Evolutionary conservation across 2,888 invertebrate species (phyloP).

Genomic region (Tolmerus cingulatus): DNA sequence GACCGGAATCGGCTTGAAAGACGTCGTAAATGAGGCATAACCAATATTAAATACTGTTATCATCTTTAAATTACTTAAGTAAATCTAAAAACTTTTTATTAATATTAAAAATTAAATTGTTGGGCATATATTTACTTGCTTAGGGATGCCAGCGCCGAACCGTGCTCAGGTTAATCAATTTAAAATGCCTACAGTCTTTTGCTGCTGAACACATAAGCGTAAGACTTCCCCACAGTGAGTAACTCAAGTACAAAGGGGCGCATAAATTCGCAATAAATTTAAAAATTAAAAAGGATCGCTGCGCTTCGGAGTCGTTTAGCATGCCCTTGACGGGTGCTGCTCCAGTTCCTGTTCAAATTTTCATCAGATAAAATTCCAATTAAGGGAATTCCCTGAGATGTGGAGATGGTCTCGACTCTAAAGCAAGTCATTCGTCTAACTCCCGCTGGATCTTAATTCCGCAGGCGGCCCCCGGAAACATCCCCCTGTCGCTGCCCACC

Average conservation of each 20-base stretch:
- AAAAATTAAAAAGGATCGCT: slow-evolving; percentile 34
- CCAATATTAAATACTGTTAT: too few relatives aligned
- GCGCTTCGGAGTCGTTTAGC: slow-evolving; percentile 13
- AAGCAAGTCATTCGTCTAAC: slow-evolving; percentile 35
- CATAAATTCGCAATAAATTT: slow-evolving; percentile 37
- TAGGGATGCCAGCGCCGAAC: background rate
- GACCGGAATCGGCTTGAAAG: too few relatives aligned
- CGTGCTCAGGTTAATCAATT: background rate
- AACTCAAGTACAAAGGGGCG: slow-evolving; percentile 10
- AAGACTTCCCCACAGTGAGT: background rate
- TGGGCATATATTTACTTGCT: background rate
- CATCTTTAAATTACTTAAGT: too few relatives aligned
- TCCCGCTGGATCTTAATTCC: slow-evolving; percentile 23
- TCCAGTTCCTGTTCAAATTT: slow-evolving; percentile 37
- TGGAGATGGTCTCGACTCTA: background rate
- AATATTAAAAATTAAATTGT: background rate
- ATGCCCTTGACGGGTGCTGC: background rate
- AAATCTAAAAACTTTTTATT: too few relatives aligned
- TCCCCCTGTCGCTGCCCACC: background rate
- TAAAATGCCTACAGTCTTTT: background rate
- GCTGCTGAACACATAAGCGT: background rate
- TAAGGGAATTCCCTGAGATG: slow-evolving; percentile 37
- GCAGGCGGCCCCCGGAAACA: background rate
- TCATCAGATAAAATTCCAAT: slow-evolving; percentile 42
- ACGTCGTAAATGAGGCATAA: too few relatives aligned